Conservation (phyloP, 2,888 invertebrate genomes). For the Eupithecia centaureata region DNA sequence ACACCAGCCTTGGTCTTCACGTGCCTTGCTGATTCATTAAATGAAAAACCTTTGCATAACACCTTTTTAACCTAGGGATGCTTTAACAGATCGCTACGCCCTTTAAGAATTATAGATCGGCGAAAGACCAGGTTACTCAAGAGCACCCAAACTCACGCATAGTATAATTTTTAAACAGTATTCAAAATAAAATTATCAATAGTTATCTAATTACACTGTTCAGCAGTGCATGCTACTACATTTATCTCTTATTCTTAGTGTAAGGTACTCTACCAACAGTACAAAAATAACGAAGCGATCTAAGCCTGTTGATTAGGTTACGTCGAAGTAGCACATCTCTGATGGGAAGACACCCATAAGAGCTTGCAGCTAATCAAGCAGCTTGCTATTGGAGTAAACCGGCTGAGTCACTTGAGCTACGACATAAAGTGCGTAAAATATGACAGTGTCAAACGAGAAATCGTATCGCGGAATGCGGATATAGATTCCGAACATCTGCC, state of each 20-base stretch:
- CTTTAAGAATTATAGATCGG: too few relatives aligned
- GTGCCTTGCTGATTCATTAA: not conserved
- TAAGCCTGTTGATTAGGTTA: too few relatives aligned
- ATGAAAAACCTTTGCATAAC: not conserved
- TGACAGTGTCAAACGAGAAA: constrained; percentile 27
- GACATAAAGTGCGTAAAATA: constrained; percentile 21
- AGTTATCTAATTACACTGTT: too few relatives aligned
- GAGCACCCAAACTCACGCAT: too few relatives aligned
- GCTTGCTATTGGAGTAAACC: not conserved
- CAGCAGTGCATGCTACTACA: too few relatives aligned
- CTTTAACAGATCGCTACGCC: not conserved
- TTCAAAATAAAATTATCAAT: too few relatives aligned
- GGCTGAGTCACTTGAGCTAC: not conserved
- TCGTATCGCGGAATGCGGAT: constrained; percentile 36
- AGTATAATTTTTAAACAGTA: not conserved
- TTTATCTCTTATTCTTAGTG: too few relatives aligned
- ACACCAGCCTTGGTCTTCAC: not conserved
- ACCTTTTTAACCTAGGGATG: not conserved
- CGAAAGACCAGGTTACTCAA: too few relatives aligned
- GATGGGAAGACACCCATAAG: not conserved
- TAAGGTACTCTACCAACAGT: too few relatives aligned
- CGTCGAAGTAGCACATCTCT: not conserved
- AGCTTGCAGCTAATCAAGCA: not conserved
- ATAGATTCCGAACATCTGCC: constrained; percentile 37
- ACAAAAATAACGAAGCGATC: too few relatives aligned